Percentiles rank a stretch among this genome's conserved stretches.
These are phyloP conservation scores for Boloria euphrosyne DNA, from an alignment of 2,888 invertebrate species.

Conservation along the genomic window DNA sequence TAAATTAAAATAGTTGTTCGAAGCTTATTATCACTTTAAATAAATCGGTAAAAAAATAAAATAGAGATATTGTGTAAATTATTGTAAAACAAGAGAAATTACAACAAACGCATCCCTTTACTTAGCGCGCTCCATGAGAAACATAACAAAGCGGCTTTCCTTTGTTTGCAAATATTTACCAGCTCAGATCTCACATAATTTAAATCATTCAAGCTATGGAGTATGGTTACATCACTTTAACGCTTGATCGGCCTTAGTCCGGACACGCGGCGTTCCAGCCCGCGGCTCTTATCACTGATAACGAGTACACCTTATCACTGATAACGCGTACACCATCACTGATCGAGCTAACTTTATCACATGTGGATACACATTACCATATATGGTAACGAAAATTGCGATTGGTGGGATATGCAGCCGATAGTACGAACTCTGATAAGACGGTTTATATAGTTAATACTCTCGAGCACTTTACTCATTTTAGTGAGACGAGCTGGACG, in stretches of 20 bases:
- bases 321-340: conserved; percentile 45
- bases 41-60: too few species aligned
- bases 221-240: conserved; percentile 27
- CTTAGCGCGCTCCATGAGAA: too few species aligned
- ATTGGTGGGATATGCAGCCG: conserved; percentile 84
- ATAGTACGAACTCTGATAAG: conserved; percentile 80
- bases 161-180: conserved; percentile 8
- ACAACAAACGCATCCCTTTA: too few species aligned
- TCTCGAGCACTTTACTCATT: conserved; percentile 71
- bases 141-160: neutral
- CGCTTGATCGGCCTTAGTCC: conserved; percentile 24
- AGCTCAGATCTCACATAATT: neutral
- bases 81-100: too few species aligned
- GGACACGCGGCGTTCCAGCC: conserved; percentile 28
- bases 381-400: conserved; percentile 88
- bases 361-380: conserved; percentile 82
- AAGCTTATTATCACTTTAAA: too few species aligned
- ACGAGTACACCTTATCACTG: conserved; percentile 44
- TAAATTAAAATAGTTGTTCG: too few species aligned
- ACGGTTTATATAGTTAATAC: conserved; percentile 80
- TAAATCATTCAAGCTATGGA: conserved; percentile 4
- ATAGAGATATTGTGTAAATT: too few species aligned
- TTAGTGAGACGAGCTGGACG: conserved; percentile 66
- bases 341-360: conserved; percentile 66
- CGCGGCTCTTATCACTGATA: conserved; percentile 40